Evolutionary conservation across 1,140 invertebrate species (phyloP), one percentile per base, ranked within the genome.

Genomic region (Apis cerana): DNA sequence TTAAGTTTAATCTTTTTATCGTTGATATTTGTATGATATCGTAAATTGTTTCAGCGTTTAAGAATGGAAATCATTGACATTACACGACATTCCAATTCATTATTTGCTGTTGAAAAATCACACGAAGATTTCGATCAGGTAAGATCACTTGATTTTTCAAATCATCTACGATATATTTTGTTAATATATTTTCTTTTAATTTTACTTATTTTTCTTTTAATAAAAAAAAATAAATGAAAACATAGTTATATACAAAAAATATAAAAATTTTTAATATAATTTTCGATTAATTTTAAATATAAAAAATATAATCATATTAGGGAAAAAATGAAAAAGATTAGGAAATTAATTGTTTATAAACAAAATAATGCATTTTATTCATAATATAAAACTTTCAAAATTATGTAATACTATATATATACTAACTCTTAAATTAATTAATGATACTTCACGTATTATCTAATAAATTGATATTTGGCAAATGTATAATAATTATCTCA

Each of bases 1-100:
- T 68, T 15, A 59, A n/a, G 43, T 23, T 76, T 54, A 68, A 82
- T 82, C 56, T 76, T 23, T 67, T 2, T 4, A 5, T 4, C 21
- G 33, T 58, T 75, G 78, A 52, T 81, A 67, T 75, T 80, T 80
- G 48, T 56, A 80, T 33, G 61, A 75, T 79, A 79, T 13, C 77
- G 50, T 75, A 23, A 56, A 80, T 9, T 61, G 64, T 56, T 75
- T 54, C 56, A 68, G 15, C 33, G 72, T 69, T 76, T 76, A 76
- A 72, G 17, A 76, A 68, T 54, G 54, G 54, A 8, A 74, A 17
- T 10, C 17, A 43, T 17, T 21, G 17, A 21, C 27, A 50, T 56
- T 13, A 56, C 50, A 58, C 52, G 15, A 43, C 15, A n/a, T 56
- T 43, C 13, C 59, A 12, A 65, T 72, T 80, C 50, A 54, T 74